Base-by-base conservation (phyloP, 1,140 invertebrate species). In the Trachymyrmex cornetzi region DNA sequence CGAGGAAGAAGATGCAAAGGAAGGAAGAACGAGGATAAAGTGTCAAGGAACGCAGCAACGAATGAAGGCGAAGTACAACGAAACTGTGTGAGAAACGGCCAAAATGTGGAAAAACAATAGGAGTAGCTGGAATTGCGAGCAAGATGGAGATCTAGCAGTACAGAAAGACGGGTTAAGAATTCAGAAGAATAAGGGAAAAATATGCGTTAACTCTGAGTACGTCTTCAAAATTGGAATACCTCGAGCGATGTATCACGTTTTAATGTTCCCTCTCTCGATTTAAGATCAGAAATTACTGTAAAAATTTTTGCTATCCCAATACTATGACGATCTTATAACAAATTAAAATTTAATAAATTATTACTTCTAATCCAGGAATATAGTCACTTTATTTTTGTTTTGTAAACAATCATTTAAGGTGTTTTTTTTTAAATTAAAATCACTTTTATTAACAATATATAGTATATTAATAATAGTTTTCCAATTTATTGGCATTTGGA, bases 141-240 rank as follows among this genome's bases (percentile, higher is more conserved):
- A 34, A 84, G 55, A 84, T 84, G 80, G n/a, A 84, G 59, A 74
- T 69, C 48, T 48, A 61, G 44, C 24, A 24, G 24, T 84, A 61
- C 34, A 61, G 53, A 59, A 81, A 59, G 55, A 34, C 24, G 14
- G 34, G n/a, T 84, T 84, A 74, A 84, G 72, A 74, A 63, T 84
- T 84, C 24, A 74, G 38, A 7, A 27, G 50, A 77, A 55, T 27
- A 30, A 27, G n/a, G 11, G 16, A 24, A 55, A 82, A 48, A 75
- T 75, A 74, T 48, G 27, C 22, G 57, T 75, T 74, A 74, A 84
- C 27, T 81, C 16, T 57, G 48, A 22, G 48, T 57, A 55, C n/a
- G 16, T 24, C 50, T n/a, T 14, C 24, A 53, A 38, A 80, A 80
- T 69, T 80, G 48, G 5, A 80, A 77, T 44, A 38, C 5, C 19